These are phyloP conservation scores for Tetropium fuscum DNA, from an alignment of 2,888 invertebrate genomes.

Conservation along the genomic window DNA sequence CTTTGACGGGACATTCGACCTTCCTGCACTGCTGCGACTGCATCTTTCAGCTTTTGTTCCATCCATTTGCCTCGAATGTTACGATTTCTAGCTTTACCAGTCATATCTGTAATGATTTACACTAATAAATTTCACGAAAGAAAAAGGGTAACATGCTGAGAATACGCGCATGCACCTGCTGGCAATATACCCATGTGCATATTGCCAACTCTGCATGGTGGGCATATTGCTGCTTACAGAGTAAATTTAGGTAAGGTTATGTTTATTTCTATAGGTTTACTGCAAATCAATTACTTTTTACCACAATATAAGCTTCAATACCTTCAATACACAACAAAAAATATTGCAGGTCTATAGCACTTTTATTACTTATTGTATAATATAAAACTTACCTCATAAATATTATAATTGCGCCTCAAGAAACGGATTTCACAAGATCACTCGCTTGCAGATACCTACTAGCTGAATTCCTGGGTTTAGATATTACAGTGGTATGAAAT, in stretches of 20 bases:
- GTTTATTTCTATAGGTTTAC: neutral
- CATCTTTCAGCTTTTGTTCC: conserved; percentile 21
- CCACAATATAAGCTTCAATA: conserved; percentile 6
- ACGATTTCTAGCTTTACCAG: conserved; percentile 23
- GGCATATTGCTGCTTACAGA: conserved; percentile 20
- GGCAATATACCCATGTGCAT: conserved; percentile 16
- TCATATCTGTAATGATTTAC: conserved; percentile 23
- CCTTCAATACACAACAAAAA: neutral
- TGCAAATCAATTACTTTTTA: conserved; percentile 3
- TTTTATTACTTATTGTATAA: conserved; percentile 2
- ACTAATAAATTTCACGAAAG: conserved; percentile 6
- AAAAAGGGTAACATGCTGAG: too few species aligned
- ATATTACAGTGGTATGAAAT: neutral
- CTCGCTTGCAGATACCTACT: conserved; percentile 4
- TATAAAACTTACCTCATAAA: conserved; percentile 4
- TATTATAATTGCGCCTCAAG: conserved; percentile 4
- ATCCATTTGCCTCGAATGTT: conserved; percentile 26
- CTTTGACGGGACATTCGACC: conserved; percentile 22
- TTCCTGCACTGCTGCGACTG: conserved; percentile 22
- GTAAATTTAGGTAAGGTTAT: conserved; percentile 21
- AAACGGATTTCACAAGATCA: conserved; percentile 4
- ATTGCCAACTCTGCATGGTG: conserved; percentile 12
- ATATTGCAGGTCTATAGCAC: neutral
- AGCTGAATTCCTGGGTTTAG: neutral
- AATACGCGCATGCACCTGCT: too few species aligned